Percentiles rank a stretch among this genome's conserved stretches.
Conservation (phyloP, 1,140 invertebrate species). For the Polyergus mexicanus region DNA sequence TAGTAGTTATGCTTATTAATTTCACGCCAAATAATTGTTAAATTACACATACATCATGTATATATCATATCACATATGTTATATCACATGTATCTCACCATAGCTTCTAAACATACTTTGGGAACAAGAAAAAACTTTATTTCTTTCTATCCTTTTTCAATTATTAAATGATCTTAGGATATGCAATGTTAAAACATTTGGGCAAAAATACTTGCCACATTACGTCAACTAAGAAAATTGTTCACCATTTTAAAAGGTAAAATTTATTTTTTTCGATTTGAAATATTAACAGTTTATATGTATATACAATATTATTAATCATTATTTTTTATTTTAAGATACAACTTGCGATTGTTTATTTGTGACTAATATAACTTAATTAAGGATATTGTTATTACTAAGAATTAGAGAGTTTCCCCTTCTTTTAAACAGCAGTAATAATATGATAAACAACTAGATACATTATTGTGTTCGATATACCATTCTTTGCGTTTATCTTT, state of each 20-base stretch:
- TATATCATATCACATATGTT: neutral
- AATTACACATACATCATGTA: neutral
- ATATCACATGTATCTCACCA: neutral
- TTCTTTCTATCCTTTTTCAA: slow-evolving; percentile 5
- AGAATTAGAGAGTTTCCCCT: neutral
- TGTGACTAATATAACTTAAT: slow-evolving; percentile 43
- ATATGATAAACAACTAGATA: slow-evolving; percentile 13
- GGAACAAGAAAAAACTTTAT: neutral
- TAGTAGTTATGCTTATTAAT: slow-evolving; percentile 1
- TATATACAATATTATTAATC: neutral
- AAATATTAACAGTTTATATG: neutral
- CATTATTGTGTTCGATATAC: slow-evolving; percentile 5
- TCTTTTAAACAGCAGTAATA: slow-evolving; percentile 2
- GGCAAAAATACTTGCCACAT: neutral
- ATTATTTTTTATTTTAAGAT: neutral
- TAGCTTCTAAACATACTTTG: slow-evolving; percentile 1
- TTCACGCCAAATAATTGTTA: neutral
- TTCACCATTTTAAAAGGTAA: slow-evolving; percentile 50
- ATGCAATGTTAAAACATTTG: neutral
- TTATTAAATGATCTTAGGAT: neutral
- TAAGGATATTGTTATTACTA: slow-evolving; percentile 15
- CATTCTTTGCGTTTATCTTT: neutral
- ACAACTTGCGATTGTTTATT: slow-evolving; percentile 37
- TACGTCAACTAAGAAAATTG: slow-evolving; percentile 16
- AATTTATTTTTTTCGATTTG: slow-evolving; percentile 14